phyloP scores from a whole-genome alignment of 2,113 vertebrate species.

The Sula dactylatra region DNA sequence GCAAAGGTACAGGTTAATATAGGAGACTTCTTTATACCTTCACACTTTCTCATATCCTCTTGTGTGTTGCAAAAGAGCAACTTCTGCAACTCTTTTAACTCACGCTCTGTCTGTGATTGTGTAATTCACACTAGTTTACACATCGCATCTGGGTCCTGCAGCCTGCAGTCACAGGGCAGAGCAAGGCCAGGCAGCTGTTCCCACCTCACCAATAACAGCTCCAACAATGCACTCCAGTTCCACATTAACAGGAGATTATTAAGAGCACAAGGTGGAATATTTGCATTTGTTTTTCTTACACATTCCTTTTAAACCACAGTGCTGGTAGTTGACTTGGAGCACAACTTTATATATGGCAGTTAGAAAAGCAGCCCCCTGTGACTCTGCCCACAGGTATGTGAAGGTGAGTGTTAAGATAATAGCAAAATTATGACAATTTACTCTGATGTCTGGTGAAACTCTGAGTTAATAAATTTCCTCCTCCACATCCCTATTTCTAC shows the following conservation, averaged over 20 bases:
- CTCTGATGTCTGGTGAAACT: not conserved
- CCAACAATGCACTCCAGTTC: not conserved
- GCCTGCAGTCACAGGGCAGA: not conserved
- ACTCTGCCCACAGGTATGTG: not conserved
- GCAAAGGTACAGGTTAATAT: not conserved
- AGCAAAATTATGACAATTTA: not conserved
- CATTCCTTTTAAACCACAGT: not conserved
- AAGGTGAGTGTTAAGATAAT: not conserved
- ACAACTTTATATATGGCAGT: not conserved
- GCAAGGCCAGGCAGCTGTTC: not conserved
- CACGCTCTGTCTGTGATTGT: not conserved
- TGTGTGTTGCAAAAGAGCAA: not conserved
- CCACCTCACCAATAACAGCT: not conserved
- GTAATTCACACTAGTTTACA: not conserved
- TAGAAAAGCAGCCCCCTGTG: not conserved
- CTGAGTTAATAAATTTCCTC: not conserved
- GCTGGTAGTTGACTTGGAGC: not conserved
- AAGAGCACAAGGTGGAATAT: not conserved
- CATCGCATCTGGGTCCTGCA: not conserved
- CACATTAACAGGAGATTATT: not conserved
- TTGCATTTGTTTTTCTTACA: not conserved
- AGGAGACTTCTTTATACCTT: constrained; percentile 14
- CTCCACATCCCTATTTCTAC: not conserved
- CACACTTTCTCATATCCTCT: constrained; percentile 1
- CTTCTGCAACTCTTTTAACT: constrained; percentile 30